phyloP scores from a whole-genome alignment of 2,888 invertebrate species.

The Catocala nupta region DNA sequence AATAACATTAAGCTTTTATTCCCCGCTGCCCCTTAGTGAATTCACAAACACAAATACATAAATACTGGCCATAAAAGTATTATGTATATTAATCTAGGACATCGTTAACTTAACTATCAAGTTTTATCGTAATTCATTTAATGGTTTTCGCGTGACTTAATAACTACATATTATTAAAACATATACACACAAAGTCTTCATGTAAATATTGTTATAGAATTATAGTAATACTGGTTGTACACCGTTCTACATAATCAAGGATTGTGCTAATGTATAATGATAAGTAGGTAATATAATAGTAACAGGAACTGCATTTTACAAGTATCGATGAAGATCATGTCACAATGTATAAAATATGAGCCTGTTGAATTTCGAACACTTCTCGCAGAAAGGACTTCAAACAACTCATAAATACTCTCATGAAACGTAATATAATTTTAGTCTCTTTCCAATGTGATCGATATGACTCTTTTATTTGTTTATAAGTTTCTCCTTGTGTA shows the following conservation, averaged over 20 bases:
- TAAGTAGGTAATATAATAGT: constrained; percentile 28
- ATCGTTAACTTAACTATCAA: too few species aligned
- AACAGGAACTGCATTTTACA: constrained; percentile 45
- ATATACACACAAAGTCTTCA: too few species aligned
- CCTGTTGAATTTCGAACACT: constrained; percentile 40
- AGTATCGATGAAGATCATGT: constrained; percentile 23
- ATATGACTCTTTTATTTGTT: neutral
- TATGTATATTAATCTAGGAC: too few species aligned
- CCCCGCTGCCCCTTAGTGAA: too few species aligned
- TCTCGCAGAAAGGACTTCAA: constrained; percentile 16
- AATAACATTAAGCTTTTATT: too few species aligned
- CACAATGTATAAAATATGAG: constrained; percentile 31
- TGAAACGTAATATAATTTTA: neutral
- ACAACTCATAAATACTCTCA: neutral
- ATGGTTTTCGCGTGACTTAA: too few species aligned
- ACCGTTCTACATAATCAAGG: constrained; percentile 41
- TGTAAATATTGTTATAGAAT: too few species aligned
- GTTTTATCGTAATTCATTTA: too few species aligned
- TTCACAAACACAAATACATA: too few species aligned
- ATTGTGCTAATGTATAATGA: constrained; percentile 28
- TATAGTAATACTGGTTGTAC: constrained; percentile 28
- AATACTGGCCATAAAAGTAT: too few species aligned
- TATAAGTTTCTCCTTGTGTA: too few species aligned
- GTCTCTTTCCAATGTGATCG: neutral
- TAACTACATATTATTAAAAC: too few species aligned